Evolutionary conservation across 2,113 vertebrate genomes (phyloP), one percentile per base, ranked within the genome.

Genomic region (Seriola quinqueradiata): DNA sequence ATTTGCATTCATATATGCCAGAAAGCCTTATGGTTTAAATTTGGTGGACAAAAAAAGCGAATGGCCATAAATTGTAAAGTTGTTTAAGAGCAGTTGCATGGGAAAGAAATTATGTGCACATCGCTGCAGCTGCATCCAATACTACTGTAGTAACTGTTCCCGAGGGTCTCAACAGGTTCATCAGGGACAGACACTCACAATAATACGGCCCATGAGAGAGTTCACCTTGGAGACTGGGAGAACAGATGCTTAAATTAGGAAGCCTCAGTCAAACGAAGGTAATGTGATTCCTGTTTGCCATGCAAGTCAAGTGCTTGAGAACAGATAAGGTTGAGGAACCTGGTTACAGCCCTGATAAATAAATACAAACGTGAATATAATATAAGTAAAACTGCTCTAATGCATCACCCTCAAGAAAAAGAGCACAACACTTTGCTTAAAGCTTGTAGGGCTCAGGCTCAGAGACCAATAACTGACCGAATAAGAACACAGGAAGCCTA

Each of bases 401-500:
- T 52, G 70, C 48, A 28, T 6, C 75, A 8, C 28, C 12, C 21
- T 52, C 9, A 57, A 68, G 25, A 40, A 32, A 23, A 34, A 48
- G 4, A 50, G 8, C 16, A 42, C 13, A 66, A n/a, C 10, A 44
- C 16, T 42, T 72, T 67, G 23, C 54, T 25, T 38, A 66, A 61
- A 6, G 13, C 13, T 59, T 8, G 7, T 8, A 76, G 5, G 16
- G 60, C 55, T 7, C 11, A 60, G n/a, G 28, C 23, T 71, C 54
- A 12, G 54, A 71, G 44, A 77, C 73, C 23, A 38, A 46, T 0
- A 68, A 55, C 10, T 0, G 42, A 55, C 25, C 10, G 3, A 66
- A 77, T 19, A 19, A 76, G 55, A 80, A 76, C 59, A 73, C 55
- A 73, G 65, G 63, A 87, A 61, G 78, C 92, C 89, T 92, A 94